A percentile compares a stretch with the other conserved stretches of the same genome.
Conservation (phyloP, 2,888 invertebrate species). For the Meandrusa payeni region DNA sequence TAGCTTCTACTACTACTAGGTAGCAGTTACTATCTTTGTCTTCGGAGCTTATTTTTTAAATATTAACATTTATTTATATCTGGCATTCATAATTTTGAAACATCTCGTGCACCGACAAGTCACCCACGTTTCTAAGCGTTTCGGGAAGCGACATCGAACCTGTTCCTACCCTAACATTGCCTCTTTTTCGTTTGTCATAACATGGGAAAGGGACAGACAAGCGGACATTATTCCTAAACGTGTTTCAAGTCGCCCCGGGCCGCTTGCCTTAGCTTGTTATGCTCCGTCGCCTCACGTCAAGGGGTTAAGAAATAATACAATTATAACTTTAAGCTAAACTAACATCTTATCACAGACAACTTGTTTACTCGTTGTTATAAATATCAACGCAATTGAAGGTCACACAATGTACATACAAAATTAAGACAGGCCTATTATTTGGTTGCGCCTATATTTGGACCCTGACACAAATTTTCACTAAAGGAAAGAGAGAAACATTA, state of each 20-base stretch:
- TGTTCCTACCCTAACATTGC: conserved; percentile 25
- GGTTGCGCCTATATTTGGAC: too few species aligned
- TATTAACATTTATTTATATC: too few species aligned
- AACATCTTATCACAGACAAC: conserved; percentile 1
- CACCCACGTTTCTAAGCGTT: conserved; percentile 13
- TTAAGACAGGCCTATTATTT: too few species aligned
- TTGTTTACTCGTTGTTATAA: conserved; percentile 1
- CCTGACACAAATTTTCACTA: too few species aligned
- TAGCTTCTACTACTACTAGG: too few species aligned
- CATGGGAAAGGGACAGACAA: conserved; percentile 12
- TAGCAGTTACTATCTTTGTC: too few species aligned
- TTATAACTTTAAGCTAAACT: conserved; percentile 11
- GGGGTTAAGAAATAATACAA: conserved; percentile 36
- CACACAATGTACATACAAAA: too few species aligned
- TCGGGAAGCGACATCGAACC: conserved; percentile 17
- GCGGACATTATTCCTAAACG: conserved; percentile 32
- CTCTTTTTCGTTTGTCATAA: conserved; percentile 23
- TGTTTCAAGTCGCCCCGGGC: conserved; percentile 64
- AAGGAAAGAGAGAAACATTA: too few species aligned
- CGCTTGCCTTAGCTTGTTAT: conserved; percentile 66
- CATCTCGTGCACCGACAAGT: neutral
- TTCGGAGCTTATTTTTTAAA: too few species aligned
- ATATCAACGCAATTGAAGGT: too few species aligned
- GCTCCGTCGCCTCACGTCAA: conserved; percentile 59
- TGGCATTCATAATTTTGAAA: conserved; percentile 2